phyloP scores from a whole-genome alignment of 2,113 vertebrate species.

The Cottus gobio region DNA sequence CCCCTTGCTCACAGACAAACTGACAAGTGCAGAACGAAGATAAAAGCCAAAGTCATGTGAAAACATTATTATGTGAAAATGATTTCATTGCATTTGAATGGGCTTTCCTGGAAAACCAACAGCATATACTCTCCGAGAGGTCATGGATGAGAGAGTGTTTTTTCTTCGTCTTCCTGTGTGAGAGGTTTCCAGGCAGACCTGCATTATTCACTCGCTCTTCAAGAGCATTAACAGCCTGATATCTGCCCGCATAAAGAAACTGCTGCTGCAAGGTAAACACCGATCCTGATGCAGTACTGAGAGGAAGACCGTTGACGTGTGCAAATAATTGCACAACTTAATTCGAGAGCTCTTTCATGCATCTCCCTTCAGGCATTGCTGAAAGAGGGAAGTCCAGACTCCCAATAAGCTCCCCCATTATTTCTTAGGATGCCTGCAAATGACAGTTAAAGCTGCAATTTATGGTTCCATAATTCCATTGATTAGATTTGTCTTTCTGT shows the following conservation, averaged over 20 bases:
- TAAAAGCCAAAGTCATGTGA: conserved; percentile 55
- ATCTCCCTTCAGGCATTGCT: not conserved
- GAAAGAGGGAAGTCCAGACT: not conserved
- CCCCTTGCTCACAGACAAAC: conserved; percentile 50
- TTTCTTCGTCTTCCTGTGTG: conserved; percentile 13
- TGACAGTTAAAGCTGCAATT: not conserved
- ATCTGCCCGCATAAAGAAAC: conserved; percentile 12
- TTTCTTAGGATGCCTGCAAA: not conserved
- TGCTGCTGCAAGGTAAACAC: conserved; percentile 31
- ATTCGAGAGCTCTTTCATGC: conserved; percentile 7
- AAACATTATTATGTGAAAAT: conserved; percentile 45
- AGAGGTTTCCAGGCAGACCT: conserved; percentile 36
- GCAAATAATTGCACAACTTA: conserved; percentile 12
- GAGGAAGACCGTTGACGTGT: not conserved
- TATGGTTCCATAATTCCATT: not conserved
- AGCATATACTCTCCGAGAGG: conserved; percentile 13
- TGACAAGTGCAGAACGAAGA: conserved; percentile 49
- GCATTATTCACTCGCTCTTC: conserved; percentile 38
- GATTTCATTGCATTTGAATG: conserved; percentile 52
- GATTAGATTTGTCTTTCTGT: not conserved
- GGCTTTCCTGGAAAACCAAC: conserved; percentile 42
- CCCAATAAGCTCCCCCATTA: not conserved
- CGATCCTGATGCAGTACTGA: not conserved
- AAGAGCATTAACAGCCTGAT: conserved; percentile 9
- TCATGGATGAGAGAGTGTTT: conserved; percentile 27